phyloP scores from a whole-genome alignment of 2,888 invertebrate genomes.

The Eudemis profundana region DNA sequence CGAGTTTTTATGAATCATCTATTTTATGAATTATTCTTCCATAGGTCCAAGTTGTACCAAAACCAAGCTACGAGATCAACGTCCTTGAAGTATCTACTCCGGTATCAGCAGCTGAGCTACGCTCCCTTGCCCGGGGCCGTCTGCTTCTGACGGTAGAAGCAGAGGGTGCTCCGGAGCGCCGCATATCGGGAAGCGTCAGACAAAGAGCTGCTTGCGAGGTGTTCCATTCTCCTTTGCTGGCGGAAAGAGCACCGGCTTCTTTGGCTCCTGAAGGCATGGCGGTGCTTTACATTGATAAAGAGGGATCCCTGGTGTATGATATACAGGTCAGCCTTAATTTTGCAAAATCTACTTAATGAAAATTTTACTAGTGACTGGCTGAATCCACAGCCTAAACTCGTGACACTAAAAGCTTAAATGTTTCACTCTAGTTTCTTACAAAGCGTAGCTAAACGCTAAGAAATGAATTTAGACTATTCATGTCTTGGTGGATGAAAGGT shows the following conservation, averaged over 20 bases:
- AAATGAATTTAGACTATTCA: too few relatives aligned
- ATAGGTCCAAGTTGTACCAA: constrained; percentile 87
- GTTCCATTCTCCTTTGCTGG: constrained; percentile 89
- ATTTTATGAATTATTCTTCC: constrained; percentile 49
- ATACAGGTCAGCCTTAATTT: constrained; percentile 82
- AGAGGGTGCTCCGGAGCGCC: constrained; percentile 87
- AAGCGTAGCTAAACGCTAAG: too few relatives aligned
- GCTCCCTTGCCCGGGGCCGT: constrained; percentile 91
- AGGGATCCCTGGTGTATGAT: constrained; percentile 91
- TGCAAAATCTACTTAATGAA: too few relatives aligned
- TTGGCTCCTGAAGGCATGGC: constrained; percentile 88
- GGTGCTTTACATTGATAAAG: constrained; percentile 91
- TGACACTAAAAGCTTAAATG: too few relatives aligned
- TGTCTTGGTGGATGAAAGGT: too few relatives aligned
- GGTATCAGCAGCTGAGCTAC: constrained; percentile 90
- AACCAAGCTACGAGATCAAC: constrained; percentile 91
- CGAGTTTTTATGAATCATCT: background rate
- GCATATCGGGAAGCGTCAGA: constrained; percentile 89
- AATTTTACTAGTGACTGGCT: too few relatives aligned
- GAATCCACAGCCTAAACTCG: too few relatives aligned
- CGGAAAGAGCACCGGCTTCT: constrained; percentile 76
- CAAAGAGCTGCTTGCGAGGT: constrained; percentile 92
- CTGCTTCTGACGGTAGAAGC: constrained; percentile 89
- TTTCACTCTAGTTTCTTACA: too few relatives aligned
- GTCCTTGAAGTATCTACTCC: constrained; percentile 92